phyloP scores from a whole-genome alignment of 2,113 vertebrate genomes.

The Riparia riparia region DNA sequence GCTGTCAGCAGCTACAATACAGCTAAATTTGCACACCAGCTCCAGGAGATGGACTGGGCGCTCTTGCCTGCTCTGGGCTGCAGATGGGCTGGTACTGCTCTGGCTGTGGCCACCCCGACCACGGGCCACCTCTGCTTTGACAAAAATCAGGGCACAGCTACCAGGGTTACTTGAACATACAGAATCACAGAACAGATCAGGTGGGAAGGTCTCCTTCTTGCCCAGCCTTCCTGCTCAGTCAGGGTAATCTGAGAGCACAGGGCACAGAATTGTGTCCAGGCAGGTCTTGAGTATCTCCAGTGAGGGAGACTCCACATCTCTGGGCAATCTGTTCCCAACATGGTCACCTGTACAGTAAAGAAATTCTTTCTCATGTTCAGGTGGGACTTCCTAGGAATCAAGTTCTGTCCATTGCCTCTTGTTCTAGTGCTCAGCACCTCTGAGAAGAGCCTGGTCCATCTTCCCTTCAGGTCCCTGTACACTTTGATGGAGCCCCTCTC shows the following conservation, averaged over 20 bases:
- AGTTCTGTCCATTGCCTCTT: not conserved
- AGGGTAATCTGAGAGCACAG: not conserved
- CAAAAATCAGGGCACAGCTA: not conserved
- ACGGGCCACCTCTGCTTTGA: not conserved
- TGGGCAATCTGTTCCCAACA: not conserved
- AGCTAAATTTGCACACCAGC: accelerated
- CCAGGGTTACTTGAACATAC: not conserved
- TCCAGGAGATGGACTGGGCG: accelerated
- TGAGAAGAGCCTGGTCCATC: not conserved
- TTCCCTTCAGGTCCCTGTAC: not conserved
- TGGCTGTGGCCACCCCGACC: not conserved
- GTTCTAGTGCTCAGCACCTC: not conserved
- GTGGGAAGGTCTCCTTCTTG: not conserved
- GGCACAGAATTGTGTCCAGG: not conserved
- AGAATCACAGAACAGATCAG: not conserved
- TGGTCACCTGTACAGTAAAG: accelerated
- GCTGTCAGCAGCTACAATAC: not conserved
- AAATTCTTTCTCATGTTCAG: not conserved
- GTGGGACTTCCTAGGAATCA: not conserved
- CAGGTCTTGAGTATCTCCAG: not conserved
- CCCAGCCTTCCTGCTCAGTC: not conserved
- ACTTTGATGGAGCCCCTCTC: not conserved
- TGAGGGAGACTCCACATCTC: not conserved
- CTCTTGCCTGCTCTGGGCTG: not conserved
- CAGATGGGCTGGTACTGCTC: not conserved